A percentile compares a stretch with the other conserved stretches of the same genome.
These are phyloP conservation scores for Lampris incognitus DNA, from an alignment of 2,113 vertebrate species.

Conservation along the genomic window DNA sequence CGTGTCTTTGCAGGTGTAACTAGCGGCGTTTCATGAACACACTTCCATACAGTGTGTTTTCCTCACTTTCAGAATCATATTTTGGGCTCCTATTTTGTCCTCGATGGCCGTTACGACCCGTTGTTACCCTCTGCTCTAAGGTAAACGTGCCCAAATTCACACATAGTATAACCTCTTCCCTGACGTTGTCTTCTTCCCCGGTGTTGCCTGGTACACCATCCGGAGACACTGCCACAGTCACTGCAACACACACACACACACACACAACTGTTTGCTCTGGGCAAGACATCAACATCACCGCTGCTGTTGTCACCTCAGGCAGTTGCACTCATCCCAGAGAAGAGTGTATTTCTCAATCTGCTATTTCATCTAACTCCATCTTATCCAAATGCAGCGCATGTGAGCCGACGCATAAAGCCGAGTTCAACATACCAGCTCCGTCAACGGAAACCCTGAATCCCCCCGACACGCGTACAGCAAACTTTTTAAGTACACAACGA, in stretches of 20 bases:
- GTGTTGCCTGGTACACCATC: conserved; percentile 38
- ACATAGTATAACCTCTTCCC: conserved; percentile 26
- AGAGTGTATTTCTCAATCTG: conserved; percentile 27
- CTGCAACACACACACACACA: conserved; percentile 7
- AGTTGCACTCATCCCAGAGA: conserved; percentile 56
- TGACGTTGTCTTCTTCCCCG: conserved; percentile 16
- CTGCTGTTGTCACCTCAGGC: conserved; percentile 66
- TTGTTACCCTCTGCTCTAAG: conserved; percentile 21
- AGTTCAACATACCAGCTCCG: too few species aligned
- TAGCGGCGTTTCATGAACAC: background rate
- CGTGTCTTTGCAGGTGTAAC: background rate
- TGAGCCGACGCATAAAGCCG: background rate
- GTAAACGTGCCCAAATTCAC: background rate
- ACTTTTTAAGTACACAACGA: too few species aligned
- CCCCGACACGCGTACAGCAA: too few species aligned
- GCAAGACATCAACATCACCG: conserved; percentile 71
- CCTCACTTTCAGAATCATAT: background rate
- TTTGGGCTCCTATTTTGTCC: conserved; percentile 13
- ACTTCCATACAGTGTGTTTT: background rate
- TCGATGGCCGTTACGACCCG: conserved; percentile 2
- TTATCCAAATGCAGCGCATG: background rate
- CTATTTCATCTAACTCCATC: background rate
- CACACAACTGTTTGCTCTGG: conserved; percentile 60
- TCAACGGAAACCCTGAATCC: too few species aligned
- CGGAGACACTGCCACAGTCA: conserved; percentile 49